A percentile compares a stretch with the other conserved stretches of the same genome.
Conservation (phyloP, 2,888 invertebrate genomes). For the Nephrocerus scutellatus region DNA sequence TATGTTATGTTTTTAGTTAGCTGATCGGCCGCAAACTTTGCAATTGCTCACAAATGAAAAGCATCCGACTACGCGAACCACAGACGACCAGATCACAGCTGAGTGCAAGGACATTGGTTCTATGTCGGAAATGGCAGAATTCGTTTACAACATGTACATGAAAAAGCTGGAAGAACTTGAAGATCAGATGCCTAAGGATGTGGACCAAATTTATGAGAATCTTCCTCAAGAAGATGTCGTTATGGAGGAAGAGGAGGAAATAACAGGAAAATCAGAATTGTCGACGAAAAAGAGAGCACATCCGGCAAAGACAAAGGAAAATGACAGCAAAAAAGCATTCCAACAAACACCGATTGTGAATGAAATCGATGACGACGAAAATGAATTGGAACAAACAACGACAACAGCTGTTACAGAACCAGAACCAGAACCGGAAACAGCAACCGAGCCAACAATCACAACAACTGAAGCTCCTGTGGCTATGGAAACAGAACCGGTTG, state of each 20-base stretch:
- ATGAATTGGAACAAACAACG: constrained; percentile 17
- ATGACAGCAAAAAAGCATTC: constrained; percentile 29
- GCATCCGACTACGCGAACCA: constrained; percentile 64
- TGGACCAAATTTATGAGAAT: constrained; percentile 29
- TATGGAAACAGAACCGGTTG: too few species aligned
- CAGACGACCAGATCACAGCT: constrained; percentile 42
- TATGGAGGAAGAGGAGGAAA: constrained; percentile 17
- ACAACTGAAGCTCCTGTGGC: constrained; percentile 4
- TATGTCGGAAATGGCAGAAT: constrained; percentile 93
- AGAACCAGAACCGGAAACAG: constrained; percentile 1
- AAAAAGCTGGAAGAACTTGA: constrained; percentile 62
- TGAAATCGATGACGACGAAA: constrained; percentile 44
- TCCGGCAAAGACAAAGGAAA: constrained; percentile 8
- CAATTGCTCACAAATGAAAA: constrained; percentile 73
- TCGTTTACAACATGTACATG: constrained; percentile 88
- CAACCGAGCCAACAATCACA: constrained; percentile 8
- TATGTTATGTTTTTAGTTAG: constrained; percentile 54
- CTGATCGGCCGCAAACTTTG: constrained; percentile 71
- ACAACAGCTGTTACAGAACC: background rate
- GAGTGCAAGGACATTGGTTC: constrained; percentile 35
- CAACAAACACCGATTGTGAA: constrained; percentile 50
- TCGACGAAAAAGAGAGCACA: constrained; percentile 14
- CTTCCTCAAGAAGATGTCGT: constrained; percentile 49
- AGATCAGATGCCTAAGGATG: constrained; percentile 28
- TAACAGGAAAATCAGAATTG: constrained; percentile 12